Evolutionary conservation across 2,797 vertebrate species (phyloP), one percentile per base, ranked within the genome.

Genomic region (Echeneis naucrates): DNA sequence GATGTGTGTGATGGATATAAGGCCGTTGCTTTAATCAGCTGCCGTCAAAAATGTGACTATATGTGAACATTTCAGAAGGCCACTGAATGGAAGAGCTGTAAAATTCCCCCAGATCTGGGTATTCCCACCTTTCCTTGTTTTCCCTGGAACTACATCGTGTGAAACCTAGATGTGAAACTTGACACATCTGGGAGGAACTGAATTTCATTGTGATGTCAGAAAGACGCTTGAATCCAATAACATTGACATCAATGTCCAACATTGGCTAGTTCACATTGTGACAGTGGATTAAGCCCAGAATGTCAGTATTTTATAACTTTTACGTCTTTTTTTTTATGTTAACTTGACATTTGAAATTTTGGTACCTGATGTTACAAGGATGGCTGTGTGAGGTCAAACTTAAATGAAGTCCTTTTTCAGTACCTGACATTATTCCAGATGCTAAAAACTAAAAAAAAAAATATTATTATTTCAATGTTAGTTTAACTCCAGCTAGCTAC

Each of bases 11-110:
- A 26, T 24, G 54, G 2, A 13, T 27, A 51, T 26, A 10, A 24
- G 21, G 40, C 42, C 55, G 24, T 69, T 67, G n/a, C 66, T 57
- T 24, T 61, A 26, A 64, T 21, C 77, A 68, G 51, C 60, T 30
- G 24, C 38, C 23, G 3, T 58, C 44, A 68, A 78, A 23, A 52
- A 38, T 32, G 19, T 57, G 56, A 48, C 60, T 53, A 16, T 37
- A 42, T 75, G 58, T 60, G 68, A 78, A 61, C 12, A 14, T 68
- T 27, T 65, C 38, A 42, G 33, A 37, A 24, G 13, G 55, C 40
- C 30, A 73, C 58, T 33, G 40, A 80, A 58, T 57, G 50, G 57
- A 30, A 47, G 1, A n/a, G 27, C 32, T 67, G 47, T 56, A 23
- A 40, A 27, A 45, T 53, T 72, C 52, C 17, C 8, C 10, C 26